Evolutionary conservation across 2,888 invertebrate species (phyloP).

Genomic region (Dynastes hyllus): DNA sequence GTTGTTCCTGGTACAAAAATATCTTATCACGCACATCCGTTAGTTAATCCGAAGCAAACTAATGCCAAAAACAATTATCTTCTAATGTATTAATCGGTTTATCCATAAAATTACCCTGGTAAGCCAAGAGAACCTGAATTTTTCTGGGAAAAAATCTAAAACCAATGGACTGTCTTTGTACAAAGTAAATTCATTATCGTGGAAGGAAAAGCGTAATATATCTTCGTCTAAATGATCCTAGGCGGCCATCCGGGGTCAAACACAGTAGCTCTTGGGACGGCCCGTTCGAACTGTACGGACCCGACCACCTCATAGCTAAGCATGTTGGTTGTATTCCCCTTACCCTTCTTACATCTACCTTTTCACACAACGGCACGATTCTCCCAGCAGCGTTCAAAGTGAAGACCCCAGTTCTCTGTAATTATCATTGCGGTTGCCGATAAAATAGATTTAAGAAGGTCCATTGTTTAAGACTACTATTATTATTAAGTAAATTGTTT

Average conservation of each 20-base stretch:
- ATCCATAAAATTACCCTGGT: no score
- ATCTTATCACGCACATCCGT: no score
- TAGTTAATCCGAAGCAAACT: no score
- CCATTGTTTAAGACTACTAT: not conserved
- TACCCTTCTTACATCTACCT: not conserved
- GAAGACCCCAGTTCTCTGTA: not conserved
- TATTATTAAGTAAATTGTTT: no score
- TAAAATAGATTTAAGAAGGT: not conserved
- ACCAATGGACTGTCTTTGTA: no score
- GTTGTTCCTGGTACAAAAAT: no score
- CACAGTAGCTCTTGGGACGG: constrained; percentile 1
- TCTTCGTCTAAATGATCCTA: constrained; percentile 15
- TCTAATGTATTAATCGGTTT: no score
- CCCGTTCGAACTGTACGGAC: not conserved
- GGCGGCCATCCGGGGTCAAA: constrained; percentile 7
- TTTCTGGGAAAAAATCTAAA: no score
- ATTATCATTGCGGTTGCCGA: constrained; percentile 6
- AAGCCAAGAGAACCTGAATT: no score
- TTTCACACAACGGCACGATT: not conserved
- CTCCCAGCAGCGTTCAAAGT: not conserved
- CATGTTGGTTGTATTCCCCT: not conserved
- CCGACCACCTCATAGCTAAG: not conserved
- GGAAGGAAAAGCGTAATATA: not conserved
- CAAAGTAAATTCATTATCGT: no score
- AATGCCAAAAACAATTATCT: no score